Conservation (phyloP, 2,888 invertebrate genomes). For the Sarcophaga variegata region DNA sequence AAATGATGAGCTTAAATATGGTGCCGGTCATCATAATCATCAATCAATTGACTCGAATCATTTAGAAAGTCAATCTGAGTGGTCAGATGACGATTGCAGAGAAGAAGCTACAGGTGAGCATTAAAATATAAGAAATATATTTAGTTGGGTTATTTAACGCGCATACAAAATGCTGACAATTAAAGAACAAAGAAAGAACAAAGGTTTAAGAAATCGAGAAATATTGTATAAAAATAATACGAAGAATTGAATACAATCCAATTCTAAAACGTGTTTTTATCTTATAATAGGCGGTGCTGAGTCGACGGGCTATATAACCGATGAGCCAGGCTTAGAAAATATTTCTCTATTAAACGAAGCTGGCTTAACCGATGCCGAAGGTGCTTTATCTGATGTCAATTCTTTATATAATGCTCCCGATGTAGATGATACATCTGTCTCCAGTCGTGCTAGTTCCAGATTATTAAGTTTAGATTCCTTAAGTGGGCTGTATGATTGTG, state of each 20-base stretch:
- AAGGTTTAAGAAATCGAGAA: too few relatives aligned
- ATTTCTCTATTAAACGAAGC: conserved; percentile 93
- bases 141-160: too few relatives aligned
- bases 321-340: conserved; percentile 93
- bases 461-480: too few relatives aligned
- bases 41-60: conserved; percentile 82
- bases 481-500: too few relatives aligned
- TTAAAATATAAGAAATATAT: too few relatives aligned
- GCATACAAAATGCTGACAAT: too few relatives aligned
- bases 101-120: conserved; percentile 84
- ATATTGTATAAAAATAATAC: too few relatives aligned
- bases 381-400: conserved; percentile 93
- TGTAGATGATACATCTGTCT: conserved; percentile 89
- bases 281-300: conserved; percentile 83
- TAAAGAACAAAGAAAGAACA: too few relatives aligned
- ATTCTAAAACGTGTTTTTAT: neutral
- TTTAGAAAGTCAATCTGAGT: conserved; percentile 90
- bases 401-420: conserved; percentile 88
- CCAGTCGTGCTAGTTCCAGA: conserved; percentile 90
- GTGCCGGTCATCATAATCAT: conserved; percentile 81
- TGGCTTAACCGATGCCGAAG: conserved; percentile 93
- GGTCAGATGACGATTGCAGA: conserved; percentile 87
- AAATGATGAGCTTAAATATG: conserved; percentile 82
- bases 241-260: neutral
- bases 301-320: conserved; percentile 93